Evolutionary conservation across 30 jellyfish, hydroid and myxozoan genomes (phyloP).

Genomic region (Nemopilema nomurai): DNA sequence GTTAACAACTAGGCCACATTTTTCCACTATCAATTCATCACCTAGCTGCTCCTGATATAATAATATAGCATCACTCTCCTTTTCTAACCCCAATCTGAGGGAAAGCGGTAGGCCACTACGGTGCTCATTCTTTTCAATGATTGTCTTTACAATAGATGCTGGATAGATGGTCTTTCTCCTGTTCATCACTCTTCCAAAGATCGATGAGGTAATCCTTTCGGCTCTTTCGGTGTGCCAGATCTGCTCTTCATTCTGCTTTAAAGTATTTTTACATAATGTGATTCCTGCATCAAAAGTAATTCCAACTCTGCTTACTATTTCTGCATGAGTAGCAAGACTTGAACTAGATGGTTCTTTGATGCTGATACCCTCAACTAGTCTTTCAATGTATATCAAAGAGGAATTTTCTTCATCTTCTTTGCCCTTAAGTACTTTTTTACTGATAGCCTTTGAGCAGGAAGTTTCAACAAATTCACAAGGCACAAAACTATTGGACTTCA

Average conservation of each 20-base stretch:
- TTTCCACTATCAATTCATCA: neutral
- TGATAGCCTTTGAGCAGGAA: neutral
- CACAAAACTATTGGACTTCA: constrained; percentile 21
- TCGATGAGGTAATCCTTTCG: constrained; percentile 51
- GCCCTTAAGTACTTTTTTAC: neutral
- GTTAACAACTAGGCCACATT: neutral
- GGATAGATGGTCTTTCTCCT: constrained; percentile 51
- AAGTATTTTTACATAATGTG: constrained; percentile 3
- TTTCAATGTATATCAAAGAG: neutral
- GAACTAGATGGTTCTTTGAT: neutral
- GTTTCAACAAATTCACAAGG: constrained; percentile 35
- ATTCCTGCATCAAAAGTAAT: constrained; percentile 24
- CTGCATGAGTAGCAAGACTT: neutral
- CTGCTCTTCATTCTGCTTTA: constrained; percentile 10
- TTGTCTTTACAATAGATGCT: constrained; percentile 13
- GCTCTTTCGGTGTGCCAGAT: constrained; percentile 47
- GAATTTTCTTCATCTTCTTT: neutral
- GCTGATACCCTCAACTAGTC: neutral
- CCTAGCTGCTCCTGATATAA: neutral
- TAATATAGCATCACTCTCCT: neutral
- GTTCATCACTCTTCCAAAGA: constrained; percentile 51
- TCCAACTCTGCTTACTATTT: constrained; percentile 22
- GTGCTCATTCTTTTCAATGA: constrained; percentile 11
- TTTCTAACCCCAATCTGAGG: neutral
- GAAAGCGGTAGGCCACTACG: constrained; percentile 8